phyloP scores from a whole-genome alignment of 2,797 vertebrate genomes.

The Bradypodion ventrale region DNA sequence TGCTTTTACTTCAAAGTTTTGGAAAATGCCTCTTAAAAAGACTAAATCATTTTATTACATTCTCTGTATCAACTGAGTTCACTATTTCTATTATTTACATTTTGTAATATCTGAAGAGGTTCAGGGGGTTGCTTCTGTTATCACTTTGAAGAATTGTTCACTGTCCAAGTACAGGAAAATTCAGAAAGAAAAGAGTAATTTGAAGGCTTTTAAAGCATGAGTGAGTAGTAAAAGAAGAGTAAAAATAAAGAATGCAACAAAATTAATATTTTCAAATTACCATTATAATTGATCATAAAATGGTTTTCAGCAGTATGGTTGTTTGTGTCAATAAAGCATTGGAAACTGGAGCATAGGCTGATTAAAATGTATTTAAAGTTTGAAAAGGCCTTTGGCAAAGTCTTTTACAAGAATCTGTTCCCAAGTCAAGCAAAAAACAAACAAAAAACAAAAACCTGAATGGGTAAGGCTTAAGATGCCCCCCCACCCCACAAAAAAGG shows the following conservation, averaged over 20 bases:
- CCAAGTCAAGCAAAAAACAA: background rate
- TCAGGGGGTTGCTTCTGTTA: background rate
- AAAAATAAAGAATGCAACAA: constrained; percentile 15
- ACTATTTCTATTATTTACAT: background rate
- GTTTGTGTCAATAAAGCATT: constrained; percentile 22
- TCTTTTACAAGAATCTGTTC: constrained; percentile 6
- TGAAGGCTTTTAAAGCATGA: constrained; percentile 5
- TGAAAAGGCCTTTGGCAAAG: constrained; percentile 12
- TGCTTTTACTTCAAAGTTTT: too few relatives aligned
- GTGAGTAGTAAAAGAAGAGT: background rate
- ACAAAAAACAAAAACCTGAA: background rate
- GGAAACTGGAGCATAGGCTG: constrained; percentile 1
- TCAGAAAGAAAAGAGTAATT: constrained; percentile 2
- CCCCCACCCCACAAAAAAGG: background rate
- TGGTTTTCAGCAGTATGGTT: constrained; percentile 10
- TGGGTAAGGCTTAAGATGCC: background rate
- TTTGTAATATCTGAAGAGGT: background rate
- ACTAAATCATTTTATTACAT: background rate
- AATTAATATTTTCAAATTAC: constrained; percentile 40
- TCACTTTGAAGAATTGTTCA: background rate
- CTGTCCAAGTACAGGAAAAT: background rate
- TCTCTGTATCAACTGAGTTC: background rate
- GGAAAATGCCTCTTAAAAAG: too few relatives aligned
- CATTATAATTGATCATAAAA: constrained; percentile 31
- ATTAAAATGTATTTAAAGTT: constrained; percentile 35